phyloP scores from a whole-genome alignment of 2,888 invertebrate species.

The Baccha elongata region DNA sequence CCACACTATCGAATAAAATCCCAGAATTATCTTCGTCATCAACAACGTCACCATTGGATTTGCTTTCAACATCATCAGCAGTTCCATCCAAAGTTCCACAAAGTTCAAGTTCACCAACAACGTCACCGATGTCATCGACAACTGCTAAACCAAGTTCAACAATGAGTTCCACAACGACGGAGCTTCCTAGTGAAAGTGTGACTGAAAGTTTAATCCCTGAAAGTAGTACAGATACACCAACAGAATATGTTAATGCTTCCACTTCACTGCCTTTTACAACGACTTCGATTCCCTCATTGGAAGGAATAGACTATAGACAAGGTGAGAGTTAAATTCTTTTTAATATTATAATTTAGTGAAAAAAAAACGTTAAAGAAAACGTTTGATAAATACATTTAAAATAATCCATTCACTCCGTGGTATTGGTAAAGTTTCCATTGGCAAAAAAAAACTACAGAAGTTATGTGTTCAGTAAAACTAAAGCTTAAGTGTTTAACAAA shows the following conservation, averaged over 20 bases:
- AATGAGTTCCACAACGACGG: constrained; percentile 35
- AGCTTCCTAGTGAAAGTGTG: constrained; percentile 27
- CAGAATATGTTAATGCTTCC: constrained; percentile 64
- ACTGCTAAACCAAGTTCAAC: constrained; percentile 30
- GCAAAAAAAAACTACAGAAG: too few species aligned
- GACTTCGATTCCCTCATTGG: constrained; percentile 77
- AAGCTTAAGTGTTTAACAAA: too few species aligned
- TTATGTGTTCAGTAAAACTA: too few species aligned
- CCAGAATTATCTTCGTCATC: neutral
- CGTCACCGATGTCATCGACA: constrained; percentile 29
- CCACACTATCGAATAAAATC: constrained; percentile 77
- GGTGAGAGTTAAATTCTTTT: constrained; percentile 76
- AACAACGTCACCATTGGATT: constrained; percentile 20
- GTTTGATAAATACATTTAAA: too few species aligned
- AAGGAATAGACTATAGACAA: constrained; percentile 82
- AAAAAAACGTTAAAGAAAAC: too few species aligned
- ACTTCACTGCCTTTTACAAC: constrained; percentile 75
- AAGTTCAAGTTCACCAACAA: constrained; percentile 49
- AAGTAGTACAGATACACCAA: constrained; percentile 37
- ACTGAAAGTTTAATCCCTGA: constrained; percentile 40
- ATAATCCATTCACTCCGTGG: too few species aligned
- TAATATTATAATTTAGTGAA: too few species aligned
- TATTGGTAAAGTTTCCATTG: too few species aligned
- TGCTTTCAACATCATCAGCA: constrained; percentile 61
- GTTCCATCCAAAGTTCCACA: constrained; percentile 6